Percentiles rank a stretch among this genome's conserved stretches.
phyloP scores from a whole-genome alignment of 2,113 vertebrate species.

The Chlamydotis undulata region DNA sequence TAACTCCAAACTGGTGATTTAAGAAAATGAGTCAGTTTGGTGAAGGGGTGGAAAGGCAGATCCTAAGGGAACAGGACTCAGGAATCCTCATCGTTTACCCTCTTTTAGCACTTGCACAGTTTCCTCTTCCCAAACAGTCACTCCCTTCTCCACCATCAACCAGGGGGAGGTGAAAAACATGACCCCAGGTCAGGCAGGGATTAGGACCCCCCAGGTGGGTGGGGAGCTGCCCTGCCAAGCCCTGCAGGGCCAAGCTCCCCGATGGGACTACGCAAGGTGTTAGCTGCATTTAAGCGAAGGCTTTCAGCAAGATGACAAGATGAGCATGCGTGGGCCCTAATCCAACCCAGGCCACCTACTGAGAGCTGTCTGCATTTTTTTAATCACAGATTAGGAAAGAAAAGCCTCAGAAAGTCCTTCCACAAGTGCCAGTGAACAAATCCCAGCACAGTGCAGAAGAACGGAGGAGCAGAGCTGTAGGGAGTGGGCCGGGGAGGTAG shows the following conservation, averaged over 20 bases:
- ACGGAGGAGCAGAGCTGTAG: background rate
- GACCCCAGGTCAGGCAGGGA: background rate
- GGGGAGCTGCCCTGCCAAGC: background rate
- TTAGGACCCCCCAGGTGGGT: background rate
- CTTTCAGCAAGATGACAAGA: background rate
- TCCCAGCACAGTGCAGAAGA: background rate
- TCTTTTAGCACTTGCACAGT: too few relatives aligned
- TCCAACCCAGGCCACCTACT: background rate
- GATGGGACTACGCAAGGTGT: fast-evolving
- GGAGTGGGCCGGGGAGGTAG: background rate
- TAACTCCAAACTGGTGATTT: background rate
- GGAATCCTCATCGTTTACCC: background rate
- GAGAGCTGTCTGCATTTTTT: background rate
- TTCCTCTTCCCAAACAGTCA: background rate
- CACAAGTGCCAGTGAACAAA: background rate
- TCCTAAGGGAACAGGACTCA: background rate
- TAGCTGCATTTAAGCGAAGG: background rate
- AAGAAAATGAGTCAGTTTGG: background rate
- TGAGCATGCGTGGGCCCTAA: fast-evolving
- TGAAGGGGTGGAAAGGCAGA: background rate
- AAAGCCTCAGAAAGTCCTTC: background rate
- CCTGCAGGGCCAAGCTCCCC: background rate
- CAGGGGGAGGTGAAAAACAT: background rate
- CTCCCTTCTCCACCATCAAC: background rate
- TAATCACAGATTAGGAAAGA: background rate